Conservation (phyloP, 2,113 vertebrate genomes). For the Butastur rufipennis region DNA sequence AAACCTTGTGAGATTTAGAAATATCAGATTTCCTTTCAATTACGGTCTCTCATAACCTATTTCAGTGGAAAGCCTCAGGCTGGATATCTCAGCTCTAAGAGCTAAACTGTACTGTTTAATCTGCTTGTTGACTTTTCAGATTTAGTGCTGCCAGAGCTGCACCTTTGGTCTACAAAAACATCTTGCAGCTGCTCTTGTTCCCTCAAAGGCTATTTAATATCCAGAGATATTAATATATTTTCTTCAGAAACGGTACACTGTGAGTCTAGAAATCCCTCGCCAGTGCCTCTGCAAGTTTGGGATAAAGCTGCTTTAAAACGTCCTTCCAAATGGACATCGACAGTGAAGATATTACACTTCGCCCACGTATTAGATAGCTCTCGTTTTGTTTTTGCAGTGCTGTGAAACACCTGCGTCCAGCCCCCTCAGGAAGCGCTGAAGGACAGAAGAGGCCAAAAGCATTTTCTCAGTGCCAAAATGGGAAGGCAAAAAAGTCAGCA, state of each 20-base stretch:
- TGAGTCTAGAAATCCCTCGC: neutral
- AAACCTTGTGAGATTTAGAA: neutral
- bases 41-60: neutral
- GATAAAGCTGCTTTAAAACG: neutral
- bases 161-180: neutral
- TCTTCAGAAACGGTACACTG: neutral
- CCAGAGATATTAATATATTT: neutral
- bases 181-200: neutral
- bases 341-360: neutral
- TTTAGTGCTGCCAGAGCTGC: neutral
- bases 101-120: neutral
- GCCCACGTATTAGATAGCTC: accelerated
- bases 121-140: conserved; percentile 1
- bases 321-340: neutral
- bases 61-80: neutral
- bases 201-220: neutral
- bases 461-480: neutral
- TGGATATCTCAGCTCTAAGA: neutral
- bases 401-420: neutral
- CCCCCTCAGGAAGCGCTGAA: accelerated
- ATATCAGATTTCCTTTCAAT: neutral
- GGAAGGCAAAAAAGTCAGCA: neutral
- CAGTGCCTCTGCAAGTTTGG: neutral
- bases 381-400: accelerated
- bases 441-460: neutral